Conservation (phyloP, 2,113 vertebrate genomes). For the Malurus elegans region DNA sequence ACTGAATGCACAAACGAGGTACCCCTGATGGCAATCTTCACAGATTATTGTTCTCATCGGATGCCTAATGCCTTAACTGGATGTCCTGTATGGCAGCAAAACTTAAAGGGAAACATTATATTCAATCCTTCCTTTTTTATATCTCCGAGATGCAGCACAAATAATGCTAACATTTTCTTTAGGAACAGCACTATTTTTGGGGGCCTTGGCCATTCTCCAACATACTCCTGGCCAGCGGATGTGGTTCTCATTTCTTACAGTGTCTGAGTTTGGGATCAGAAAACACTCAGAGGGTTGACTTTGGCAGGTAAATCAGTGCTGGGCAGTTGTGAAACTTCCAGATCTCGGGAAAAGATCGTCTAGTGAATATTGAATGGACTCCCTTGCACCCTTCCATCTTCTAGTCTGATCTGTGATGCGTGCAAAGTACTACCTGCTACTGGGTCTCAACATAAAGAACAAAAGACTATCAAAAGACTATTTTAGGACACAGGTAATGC, state of each 20-base stretch:
- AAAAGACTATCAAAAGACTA: neutral
- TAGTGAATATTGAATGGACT: neutral
- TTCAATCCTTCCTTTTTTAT: neutral
- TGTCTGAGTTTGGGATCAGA: neutral
- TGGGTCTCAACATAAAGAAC: neutral
- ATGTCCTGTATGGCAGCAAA: neutral
- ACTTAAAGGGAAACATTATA: neutral
- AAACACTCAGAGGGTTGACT: neutral
- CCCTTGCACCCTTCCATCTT: neutral
- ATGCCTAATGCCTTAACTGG: neutral
- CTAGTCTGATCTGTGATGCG: neutral
- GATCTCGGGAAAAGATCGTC: neutral
- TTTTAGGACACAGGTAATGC: neutral
- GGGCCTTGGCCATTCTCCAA: neutral
- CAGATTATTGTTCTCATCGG: neutral
- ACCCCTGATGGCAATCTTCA: neutral
- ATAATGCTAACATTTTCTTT: neutral
- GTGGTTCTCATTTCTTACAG: neutral
- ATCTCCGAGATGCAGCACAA: neutral
- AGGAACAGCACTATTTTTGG: neutral
- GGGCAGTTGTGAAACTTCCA: neutral
- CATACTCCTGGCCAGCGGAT: neutral
- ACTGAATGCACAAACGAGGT: neutral
- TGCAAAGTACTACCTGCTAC: neutral
- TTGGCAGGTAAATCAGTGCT: neutral